phyloP scores from a whole-genome alignment of 2,113 vertebrate genomes.

The Heterotilapia buettikoferi region DNA sequence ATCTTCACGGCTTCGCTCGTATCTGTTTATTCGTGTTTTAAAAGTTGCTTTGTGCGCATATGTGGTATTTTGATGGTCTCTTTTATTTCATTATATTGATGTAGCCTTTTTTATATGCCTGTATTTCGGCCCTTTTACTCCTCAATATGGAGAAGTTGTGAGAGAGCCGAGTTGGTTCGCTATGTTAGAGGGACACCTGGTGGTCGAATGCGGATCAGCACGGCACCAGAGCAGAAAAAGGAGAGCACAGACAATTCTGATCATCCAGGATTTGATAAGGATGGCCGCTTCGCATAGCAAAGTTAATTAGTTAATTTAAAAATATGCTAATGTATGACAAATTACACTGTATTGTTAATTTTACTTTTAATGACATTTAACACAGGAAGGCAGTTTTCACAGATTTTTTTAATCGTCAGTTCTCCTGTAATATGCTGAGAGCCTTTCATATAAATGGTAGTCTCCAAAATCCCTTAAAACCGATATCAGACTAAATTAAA shows the following conservation, averaged over 20 bases:
- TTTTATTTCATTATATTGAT: background rate
- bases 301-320: background rate
- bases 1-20: background rate
- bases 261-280: background rate
- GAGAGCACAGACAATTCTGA: background rate
- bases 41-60: background rate
- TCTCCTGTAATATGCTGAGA: background rate
- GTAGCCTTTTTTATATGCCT: background rate
- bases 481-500: background rate
- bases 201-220: constrained; percentile 9
- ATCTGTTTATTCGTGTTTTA: background rate
- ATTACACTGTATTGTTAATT: background rate
- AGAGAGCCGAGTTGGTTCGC: background rate
- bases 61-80: background rate
- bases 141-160: background rate
- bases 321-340: background rate
- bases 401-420: background rate
- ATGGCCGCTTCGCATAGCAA: background rate
- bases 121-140: background rate
- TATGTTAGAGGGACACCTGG: constrained; percentile 62
- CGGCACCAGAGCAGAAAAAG: background rate
- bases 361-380: background rate
- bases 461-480: background rate
- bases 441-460: background rate
- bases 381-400: accelerated